These are phyloP conservation scores for Onthophagus sagittarius DNA, from an alignment of 2,888 invertebrate genomes.

Conservation along the genomic window DNA sequence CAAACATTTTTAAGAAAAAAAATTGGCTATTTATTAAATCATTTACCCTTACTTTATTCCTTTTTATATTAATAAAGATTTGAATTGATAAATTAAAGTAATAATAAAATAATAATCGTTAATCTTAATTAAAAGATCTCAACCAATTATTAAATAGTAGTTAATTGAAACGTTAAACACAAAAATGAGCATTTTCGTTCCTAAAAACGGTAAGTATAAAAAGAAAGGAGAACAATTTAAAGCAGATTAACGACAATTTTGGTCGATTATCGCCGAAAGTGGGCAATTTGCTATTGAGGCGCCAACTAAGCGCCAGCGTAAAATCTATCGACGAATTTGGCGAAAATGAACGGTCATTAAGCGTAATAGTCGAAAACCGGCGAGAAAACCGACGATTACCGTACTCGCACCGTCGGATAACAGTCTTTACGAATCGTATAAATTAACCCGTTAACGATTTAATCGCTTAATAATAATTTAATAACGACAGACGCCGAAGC, in stretches of 20 bases:
- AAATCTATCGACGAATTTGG: conserved; percentile 4
- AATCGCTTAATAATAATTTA: conserved; percentile 39
- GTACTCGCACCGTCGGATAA: conserved; percentile 10
- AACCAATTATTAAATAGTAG: background rate
- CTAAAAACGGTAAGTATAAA: background rate
- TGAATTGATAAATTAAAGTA: too few relatives aligned
- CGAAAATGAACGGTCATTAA: conserved; percentile 16
- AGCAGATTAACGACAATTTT: conserved; percentile 2
- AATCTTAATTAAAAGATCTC: too few relatives aligned
- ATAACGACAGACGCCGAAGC: conserved; percentile 24
- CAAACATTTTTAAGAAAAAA: too few relatives aligned
- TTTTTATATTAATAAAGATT: too few relatives aligned
- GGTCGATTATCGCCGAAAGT: conserved; percentile 6
- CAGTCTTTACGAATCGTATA: conserved; percentile 25
- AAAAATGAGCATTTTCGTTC: background rate
- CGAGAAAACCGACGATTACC: conserved; percentile 4
- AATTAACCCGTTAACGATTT: conserved; percentile 32
- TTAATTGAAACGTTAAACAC: background rate
- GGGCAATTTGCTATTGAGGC: conserved; percentile 9
- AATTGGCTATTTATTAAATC: too few relatives aligned
- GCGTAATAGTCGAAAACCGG: conserved; percentile 14
- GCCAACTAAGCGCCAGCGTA: conserved; percentile 1
- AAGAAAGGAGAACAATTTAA: conserved; percentile 1
- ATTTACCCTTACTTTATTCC: too few relatives aligned
- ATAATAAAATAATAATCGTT: too few relatives aligned